Percentiles rank a stretch among this genome's conserved stretches.
Conservation (phyloP, 2,113 vertebrate species). For the Raja brachyura region DNA sequence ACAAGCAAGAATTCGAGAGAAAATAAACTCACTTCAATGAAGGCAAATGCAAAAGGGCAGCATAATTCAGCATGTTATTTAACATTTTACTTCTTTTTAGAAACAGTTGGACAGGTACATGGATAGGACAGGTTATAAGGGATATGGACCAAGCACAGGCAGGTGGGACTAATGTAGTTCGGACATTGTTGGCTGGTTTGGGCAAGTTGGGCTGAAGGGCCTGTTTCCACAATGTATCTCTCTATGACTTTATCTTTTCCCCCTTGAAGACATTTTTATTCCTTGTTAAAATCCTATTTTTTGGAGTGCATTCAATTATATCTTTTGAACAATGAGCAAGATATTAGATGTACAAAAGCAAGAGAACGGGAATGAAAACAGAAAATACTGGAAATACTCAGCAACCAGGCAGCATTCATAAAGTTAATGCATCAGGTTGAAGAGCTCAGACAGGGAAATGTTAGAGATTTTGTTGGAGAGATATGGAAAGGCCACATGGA, state of each 20-base stretch:
- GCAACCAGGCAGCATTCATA: background rate
- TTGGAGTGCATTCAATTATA: background rate
- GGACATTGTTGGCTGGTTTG: too few species aligned
- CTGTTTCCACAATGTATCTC: too few species aligned
- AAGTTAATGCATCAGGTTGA: background rate
- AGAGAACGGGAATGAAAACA: background rate
- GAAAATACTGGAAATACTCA: background rate
- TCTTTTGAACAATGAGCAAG: background rate
- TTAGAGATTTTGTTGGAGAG: too few species aligned
- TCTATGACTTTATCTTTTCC: background rate
- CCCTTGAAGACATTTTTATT: background rate
- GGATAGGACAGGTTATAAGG: too few species aligned
- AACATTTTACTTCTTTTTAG: background rate
- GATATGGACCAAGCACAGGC: too few species aligned
- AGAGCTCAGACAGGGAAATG: too few species aligned
- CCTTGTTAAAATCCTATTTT: background rate
- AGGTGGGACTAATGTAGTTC: too few species aligned
- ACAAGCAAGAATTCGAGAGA: background rate
- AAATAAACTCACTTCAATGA: background rate
- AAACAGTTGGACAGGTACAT: too few species aligned
- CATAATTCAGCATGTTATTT: background rate
- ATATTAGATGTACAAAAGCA: background rate
- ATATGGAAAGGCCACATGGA: too few species aligned
- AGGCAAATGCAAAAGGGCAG: background rate
- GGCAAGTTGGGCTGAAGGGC: too few species aligned